phyloP scores from a whole-genome alignment of 2,113 vertebrate species.

The Cyprichromis sp. region DNA sequence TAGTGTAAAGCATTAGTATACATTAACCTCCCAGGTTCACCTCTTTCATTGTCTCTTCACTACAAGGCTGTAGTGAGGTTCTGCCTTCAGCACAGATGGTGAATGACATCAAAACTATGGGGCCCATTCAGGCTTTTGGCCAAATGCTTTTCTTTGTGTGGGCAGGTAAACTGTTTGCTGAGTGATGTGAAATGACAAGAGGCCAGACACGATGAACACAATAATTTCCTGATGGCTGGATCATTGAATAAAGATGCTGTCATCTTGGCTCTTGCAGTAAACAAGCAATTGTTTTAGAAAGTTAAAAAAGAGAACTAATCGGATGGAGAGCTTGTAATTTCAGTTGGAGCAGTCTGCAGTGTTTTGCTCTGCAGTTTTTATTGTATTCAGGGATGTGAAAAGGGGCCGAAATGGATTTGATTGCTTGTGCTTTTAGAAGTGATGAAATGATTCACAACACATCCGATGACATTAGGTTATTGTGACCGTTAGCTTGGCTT shows the following conservation, averaged over 20 bases:
- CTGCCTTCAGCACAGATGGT: slow-evolving; percentile 58
- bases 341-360: background rate
- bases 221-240: slow-evolving; percentile 12
- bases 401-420: slow-evolving; percentile 37
- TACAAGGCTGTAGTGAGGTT: slow-evolving; percentile 10
- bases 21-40: slow-evolving; percentile 41
- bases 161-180: slow-evolving; percentile 46
- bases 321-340: slow-evolving; percentile 9
- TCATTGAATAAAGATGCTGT: slow-evolving; percentile 34
- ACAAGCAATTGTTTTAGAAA: slow-evolving; percentile 7
- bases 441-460: slow-evolving; percentile 19
- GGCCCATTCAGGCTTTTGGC: slow-evolving; percentile 47
- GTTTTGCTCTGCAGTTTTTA: slow-evolving; percentile 38
- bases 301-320: background rate
- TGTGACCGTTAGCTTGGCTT: background rate
- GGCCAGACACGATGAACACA: slow-evolving; percentile 21
- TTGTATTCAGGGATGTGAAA: slow-evolving; percentile 12
- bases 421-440: slow-evolving; percentile 14
- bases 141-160: slow-evolving; percentile 38
- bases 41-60: slow-evolving; percentile 30
- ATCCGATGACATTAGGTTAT: background rate
- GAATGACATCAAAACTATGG: slow-evolving; percentile 52
- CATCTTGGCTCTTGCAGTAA: background rate
- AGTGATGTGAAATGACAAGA: slow-evolving; percentile 30
- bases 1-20: background rate